A percentile compares a stretch with the other conserved stretches of the same genome.
phyloP scores from a whole-genome alignment of 2,797 vertebrate species.

The Neosilurus mollespiculum region DNA sequence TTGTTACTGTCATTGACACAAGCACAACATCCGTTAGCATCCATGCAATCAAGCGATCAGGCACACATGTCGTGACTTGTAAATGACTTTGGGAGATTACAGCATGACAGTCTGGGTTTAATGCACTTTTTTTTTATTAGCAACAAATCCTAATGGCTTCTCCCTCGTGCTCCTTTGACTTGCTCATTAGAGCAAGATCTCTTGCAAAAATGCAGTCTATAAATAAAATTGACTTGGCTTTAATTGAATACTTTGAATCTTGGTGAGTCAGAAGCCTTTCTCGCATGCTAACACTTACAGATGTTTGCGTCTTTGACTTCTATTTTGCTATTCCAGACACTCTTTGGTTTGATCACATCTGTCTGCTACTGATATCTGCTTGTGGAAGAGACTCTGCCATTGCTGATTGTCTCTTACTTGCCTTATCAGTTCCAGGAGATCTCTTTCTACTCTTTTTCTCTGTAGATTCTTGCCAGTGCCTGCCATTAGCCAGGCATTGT shows the following conservation, averaged over 20 bases:
- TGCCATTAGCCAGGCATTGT: constrained; percentile 59
- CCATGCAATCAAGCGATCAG: constrained; percentile 29
- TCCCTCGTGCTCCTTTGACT: too few species aligned
- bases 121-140: constrained; percentile 18
- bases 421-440: constrained; percentile 45
- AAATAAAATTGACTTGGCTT: constrained; percentile 2
- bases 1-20: constrained; percentile 52
- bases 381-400: constrained; percentile 31
- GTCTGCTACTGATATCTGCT: constrained; percentile 46
- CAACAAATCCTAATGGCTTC: neutral
- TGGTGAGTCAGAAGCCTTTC: neutral
- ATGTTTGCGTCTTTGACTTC: neutral
- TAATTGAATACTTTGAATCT: neutral
- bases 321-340: neutral
- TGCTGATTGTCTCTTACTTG: constrained; percentile 34
- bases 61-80: constrained; percentile 42
- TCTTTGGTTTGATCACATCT: constrained; percentile 3
- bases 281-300: neutral
- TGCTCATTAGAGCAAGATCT: neutral
- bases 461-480: constrained; percentile 52
- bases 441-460: constrained; percentile 43
- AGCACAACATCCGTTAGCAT: constrained; percentile 42
- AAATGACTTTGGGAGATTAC: neutral
- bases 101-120: constrained; percentile 2
- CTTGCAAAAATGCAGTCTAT: neutral